These are phyloP conservation scores for Australoheros facetus DNA, from an alignment of 2,797 vertebrate genomes.

Conservation along the genomic window DNA sequence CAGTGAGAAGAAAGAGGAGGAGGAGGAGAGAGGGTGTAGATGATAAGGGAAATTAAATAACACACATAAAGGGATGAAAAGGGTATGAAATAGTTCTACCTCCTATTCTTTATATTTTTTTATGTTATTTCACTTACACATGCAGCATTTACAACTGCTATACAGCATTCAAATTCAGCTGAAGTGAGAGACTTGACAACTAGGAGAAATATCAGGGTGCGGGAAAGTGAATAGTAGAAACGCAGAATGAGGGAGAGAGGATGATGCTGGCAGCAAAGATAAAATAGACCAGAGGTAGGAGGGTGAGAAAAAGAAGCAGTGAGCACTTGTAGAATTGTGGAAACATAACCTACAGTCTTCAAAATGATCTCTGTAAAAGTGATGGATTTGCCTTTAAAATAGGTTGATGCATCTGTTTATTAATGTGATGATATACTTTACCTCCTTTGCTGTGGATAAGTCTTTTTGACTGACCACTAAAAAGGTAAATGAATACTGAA, in stretches of 20 bases:
- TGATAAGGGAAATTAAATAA: background rate
- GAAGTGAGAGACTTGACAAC: background rate
- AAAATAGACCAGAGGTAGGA: background rate
- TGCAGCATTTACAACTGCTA: background rate
- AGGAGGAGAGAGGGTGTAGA: background rate
- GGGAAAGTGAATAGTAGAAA: background rate
- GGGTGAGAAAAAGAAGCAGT: background rate
- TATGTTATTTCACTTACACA: background rate
- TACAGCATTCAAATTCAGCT: background rate
- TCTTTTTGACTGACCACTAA: background rate
- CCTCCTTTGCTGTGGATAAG: background rate
- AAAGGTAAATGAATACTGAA: no score
- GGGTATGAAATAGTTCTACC: background rate
- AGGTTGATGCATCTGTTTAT: background rate
- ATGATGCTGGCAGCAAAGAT: background rate
- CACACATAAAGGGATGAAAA: background rate
- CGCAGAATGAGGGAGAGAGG: conserved; percentile 4
- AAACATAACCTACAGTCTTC: background rate
- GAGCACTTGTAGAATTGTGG: background rate
- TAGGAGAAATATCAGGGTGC: background rate
- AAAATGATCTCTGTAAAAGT: background rate
- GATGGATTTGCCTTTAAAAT: background rate
- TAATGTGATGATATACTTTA: background rate
- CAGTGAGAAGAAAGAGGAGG: conserved; percentile 25
- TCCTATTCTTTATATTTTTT: background rate